These are phyloP conservation scores for Ornithoptera priamus DNA, from an alignment of 2,888 invertebrate species.

Conservation along the genomic window DNA sequence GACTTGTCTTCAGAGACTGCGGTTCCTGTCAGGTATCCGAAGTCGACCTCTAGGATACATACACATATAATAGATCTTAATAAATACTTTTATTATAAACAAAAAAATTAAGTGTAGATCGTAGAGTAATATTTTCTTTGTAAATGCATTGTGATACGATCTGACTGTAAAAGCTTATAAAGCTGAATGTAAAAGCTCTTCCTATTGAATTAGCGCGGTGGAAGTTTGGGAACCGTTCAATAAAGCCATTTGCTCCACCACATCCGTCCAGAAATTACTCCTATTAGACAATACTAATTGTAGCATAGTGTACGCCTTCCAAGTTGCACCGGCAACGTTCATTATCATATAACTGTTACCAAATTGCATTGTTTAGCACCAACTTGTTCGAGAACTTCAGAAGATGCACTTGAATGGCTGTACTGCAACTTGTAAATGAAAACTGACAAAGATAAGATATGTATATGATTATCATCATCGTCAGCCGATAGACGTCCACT, in stretches of 20 bases:
- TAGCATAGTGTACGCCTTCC: constrained; percentile 35
- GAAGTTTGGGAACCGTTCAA: constrained; percentile 4
- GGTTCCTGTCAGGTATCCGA: too few species aligned
- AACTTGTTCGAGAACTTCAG: constrained; percentile 21
- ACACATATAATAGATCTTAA: too few species aligned
- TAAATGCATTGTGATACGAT: too few species aligned
- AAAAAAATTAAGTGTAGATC: too few species aligned
- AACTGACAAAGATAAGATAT: neutral
- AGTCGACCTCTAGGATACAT: too few species aligned
- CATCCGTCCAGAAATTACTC: constrained; percentile 14
- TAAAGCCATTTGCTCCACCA: neutral
- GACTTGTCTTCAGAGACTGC: too few species aligned
- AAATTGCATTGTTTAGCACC: constrained; percentile 51
- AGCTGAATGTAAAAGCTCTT: too few species aligned
- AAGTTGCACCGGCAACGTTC: constrained; percentile 47
- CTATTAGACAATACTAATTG: constrained; percentile 40
- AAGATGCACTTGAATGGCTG: neutral
- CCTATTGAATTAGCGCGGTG: too few species aligned
- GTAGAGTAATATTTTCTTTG: too few species aligned
- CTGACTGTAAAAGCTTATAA: too few species aligned
- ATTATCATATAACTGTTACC: constrained; percentile 50
- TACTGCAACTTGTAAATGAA: constrained; percentile 20
- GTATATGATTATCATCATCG: neutral
- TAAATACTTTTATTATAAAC: too few species aligned
- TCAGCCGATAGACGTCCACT: too few species aligned